Base-by-base conservation (phyloP, 2,113 vertebrate species). In the Eurystomus gularis region DNA sequence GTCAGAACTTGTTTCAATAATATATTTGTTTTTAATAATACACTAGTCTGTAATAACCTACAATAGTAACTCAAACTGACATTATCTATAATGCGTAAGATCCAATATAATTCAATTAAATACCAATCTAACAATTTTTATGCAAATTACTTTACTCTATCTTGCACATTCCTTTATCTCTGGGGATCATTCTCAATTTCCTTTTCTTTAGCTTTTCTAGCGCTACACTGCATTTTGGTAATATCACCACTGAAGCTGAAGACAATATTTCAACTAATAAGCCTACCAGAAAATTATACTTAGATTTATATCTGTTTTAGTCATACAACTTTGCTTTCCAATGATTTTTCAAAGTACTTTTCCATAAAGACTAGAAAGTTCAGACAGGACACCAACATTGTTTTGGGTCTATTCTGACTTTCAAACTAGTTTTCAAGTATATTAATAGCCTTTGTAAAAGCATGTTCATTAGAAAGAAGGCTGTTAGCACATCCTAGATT, bases 231-330 rank as follows among this genome's bases (percentile, higher is more conserved):
- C 94, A 82, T 93, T 93, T 94, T 84, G 80, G 75, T 95, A 94
- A 90, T 94, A 92, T 86, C 77, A 84, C 51, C 65, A 68, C 83
- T 93, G 90, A 93, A 93, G 88, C 92, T 84, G 61, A 92, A 95
- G 92, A 86, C 57, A 88, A 21, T 92, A 96, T 93, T 97, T 95
- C 95, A 95, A 84, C 55, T 82, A 68, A 68, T 84, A 96, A 94
- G 72, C 88, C 90, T 95, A 92, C 86, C 92, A 90, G 92, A 96
- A 96, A 95, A 96, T 95, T 90, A 68, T n/a, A 92, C 48, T 91
- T 96, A 88, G 88, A 95, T 96, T 94, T 95, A 86, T 94, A 79
- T 76, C 73, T 64, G 54, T 6, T 93, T 94, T 84, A 94, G 71
- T 93, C 76, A 93, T 94, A 86, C 42, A 90, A 75, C 35, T 92